Percentiles rank a stretch among this genome's conserved stretches.
phyloP scores from a whole-genome alignment of 2,113 vertebrate species.

The Amphiprion ocellaris region DNA sequence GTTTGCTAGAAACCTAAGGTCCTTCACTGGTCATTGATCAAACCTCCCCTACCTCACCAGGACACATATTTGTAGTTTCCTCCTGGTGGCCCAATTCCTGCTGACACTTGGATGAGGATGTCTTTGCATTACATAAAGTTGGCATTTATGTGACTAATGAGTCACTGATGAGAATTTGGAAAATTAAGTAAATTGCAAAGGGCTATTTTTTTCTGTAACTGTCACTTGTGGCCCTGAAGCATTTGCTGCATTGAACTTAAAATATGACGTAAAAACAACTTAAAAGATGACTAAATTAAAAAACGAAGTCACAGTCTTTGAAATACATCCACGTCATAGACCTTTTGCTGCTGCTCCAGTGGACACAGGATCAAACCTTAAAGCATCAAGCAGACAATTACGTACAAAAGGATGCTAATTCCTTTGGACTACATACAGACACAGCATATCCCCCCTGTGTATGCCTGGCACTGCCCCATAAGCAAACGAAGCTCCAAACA shows the following conservation, averaged over 20 bases:
- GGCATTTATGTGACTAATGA: too few relatives aligned
- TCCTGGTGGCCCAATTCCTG: too few relatives aligned
- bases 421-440: conserved; percentile 66
- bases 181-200: background rate
- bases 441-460: conserved; percentile 51
- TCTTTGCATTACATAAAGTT: too few relatives aligned
- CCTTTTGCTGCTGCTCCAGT: conserved; percentile 5
- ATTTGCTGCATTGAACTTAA: background rate
- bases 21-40: too few relatives aligned
- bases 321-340: conserved; percentile 13
- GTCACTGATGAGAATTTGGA: too few relatives aligned
- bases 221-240: background rate
- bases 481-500: conserved; percentile 63
- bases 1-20: too few relatives aligned
- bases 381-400: conserved; percentile 43
- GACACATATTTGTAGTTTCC: too few relatives aligned
- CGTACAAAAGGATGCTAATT: conserved; percentile 75
- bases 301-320: background rate
- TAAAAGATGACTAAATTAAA: conserved; percentile 19
- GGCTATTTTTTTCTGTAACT: background rate
- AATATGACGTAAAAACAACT: background rate
- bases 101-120: too few relatives aligned
- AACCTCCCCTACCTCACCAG: too few relatives aligned
- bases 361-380: conserved; percentile 42
- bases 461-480: conserved; percentile 58